A percentile compares a stretch with the other conserved stretches of the same genome.
Conservation (phyloP, 2,888 invertebrate genomes). For the Leuctra nigra region DNA sequence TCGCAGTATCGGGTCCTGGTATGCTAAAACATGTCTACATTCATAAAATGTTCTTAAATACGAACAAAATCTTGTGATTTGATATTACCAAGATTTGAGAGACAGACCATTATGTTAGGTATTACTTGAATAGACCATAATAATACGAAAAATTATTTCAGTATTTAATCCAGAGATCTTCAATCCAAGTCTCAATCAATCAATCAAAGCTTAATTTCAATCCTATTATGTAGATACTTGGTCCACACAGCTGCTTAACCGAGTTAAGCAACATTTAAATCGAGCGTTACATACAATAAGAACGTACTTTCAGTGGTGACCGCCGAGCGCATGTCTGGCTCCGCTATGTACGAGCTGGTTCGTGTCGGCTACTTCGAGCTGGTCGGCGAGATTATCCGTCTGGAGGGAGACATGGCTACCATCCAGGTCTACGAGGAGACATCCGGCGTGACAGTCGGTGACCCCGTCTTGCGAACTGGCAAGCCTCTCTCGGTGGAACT, state of each 20-base stretch:
- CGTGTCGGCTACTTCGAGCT: conserved; percentile 96
- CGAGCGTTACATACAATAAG: no score
- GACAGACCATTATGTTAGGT: neutral
- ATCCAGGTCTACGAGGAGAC: conserved; percentile 97
- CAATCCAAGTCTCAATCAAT: no score
- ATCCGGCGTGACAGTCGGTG: conserved; percentile 98
- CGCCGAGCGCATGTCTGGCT: conserved; percentile 98
- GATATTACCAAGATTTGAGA: neutral
- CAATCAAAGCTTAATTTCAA: no score
- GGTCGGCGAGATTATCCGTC: conserved; percentile 98
- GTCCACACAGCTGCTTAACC: no score
- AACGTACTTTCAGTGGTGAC: conserved; percentile 99
- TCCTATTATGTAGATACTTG: no score
- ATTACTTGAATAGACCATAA: neutral
- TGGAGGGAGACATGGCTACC: conserved; percentile 99
- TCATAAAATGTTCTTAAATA: conserved; percentile 6
- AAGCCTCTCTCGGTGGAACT: conserved; percentile 98
- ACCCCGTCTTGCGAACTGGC: conserved; percentile 96
- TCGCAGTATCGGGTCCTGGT: conserved; percentile 98
- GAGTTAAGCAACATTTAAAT: no score
- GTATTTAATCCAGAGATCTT: no score
- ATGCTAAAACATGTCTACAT: no score
- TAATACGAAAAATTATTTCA: neutral
- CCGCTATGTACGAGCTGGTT: conserved; percentile 99
- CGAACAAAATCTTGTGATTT: conserved; percentile 7